A percentile compares a stretch with the other conserved stretches of the same genome.
These are phyloP conservation scores for Suncus etruscus DNA, from an alignment of 2,113 vertebrate genomes.

Conservation along the genomic window DNA sequence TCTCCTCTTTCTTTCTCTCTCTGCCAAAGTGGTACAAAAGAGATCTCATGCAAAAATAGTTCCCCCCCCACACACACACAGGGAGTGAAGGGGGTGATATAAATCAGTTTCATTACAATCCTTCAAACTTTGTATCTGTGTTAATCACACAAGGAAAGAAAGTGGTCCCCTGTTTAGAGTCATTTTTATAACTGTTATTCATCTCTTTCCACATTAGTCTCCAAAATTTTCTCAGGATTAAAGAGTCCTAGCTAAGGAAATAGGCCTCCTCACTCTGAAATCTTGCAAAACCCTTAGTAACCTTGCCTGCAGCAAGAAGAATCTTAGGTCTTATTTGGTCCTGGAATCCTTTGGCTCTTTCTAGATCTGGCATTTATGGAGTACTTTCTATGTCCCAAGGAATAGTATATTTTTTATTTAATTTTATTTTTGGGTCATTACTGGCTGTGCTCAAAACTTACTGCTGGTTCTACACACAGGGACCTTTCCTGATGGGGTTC, in stretches of 20 bases:
- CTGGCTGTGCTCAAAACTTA: too few species aligned
- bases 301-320: not conserved
- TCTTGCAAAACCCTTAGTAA: not conserved
- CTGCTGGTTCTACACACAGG: too few species aligned
- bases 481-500: too few species aligned
- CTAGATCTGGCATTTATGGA: too few species aligned
- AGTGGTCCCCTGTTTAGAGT: not conserved
- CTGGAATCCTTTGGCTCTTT: not conserved
- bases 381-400: not conserved
- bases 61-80: not conserved
- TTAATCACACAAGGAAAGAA: not conserved
- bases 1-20: too few species aligned
- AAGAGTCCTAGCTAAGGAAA: not conserved
- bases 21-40: not conserved
- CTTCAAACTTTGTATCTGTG: conserved; percentile 11
- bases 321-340: not conserved
- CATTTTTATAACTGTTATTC: not conserved
- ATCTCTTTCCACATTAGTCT: not conserved
- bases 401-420: too few species aligned
- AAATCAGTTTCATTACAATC: conserved; percentile 24
- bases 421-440: too few species aligned
- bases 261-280: not conserved
- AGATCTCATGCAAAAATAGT: conserved; percentile 48
- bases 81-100: not conserved
- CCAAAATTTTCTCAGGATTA: not conserved